Base-by-base conservation (phyloP, 2,113 vertebrate genomes). In the Lycaon pictus region DNA sequence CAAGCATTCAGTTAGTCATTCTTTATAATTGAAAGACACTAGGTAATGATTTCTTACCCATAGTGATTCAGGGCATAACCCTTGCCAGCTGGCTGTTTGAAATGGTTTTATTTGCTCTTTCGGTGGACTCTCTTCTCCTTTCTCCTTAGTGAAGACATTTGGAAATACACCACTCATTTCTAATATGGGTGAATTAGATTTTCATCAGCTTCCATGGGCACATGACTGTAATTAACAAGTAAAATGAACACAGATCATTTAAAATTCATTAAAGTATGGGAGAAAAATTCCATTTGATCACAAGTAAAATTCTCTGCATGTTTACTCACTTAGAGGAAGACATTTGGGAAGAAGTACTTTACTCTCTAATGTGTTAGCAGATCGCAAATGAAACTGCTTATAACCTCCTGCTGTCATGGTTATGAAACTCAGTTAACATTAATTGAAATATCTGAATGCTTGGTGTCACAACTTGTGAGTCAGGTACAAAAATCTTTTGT, bases 181-280 rank as follows among this genome's bases (percentile, higher is more conserved):
- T 86, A 96, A 84, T 90, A 95, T 7, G 5, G 10, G 48, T 81
- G 56, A 97, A 95, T 97, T 29, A 89, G 62, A 95, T 93, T 97
- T 97, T 97, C 85, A 96, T 98, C n/a, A 93, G 35, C 13, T 88
- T 29, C 55, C 58, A 10, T 93, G 79, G 96, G 92, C 83, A 93
- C n/a, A 93, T 74, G 93, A 71, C 62, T 10, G 0, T 95, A 94
- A 98, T 98, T 96, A 96, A 95, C 85, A 98, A 96, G 43, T 90
- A 92, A 97, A 98, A 95, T 86, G 67, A 97, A 95, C 4, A 19
- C 27, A 93, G n/a, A 69, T 62, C 96, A 96, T 95, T 93, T 97
- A 96, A 96, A 97, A 96, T 92, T 95, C 23, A 86, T 97, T 98
- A 96, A 86, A 62, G 16, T 82, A 29, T 43, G 32, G 0, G 4